Base-by-base conservation (phyloP, 2,113 vertebrate species). In the Anolis carolinensis region DNA sequence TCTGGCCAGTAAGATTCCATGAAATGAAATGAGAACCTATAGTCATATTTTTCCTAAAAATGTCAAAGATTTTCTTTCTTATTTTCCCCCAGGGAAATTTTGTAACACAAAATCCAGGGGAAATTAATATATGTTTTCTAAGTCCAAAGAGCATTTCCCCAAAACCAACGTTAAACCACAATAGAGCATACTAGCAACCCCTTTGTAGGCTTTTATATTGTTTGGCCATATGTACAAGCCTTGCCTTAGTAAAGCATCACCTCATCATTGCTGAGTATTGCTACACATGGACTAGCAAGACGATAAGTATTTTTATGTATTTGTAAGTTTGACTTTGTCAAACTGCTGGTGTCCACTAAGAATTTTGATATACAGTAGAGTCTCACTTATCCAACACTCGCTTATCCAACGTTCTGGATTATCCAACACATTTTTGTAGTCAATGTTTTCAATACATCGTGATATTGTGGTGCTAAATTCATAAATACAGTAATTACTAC, bases 321-420 rank as follows among this genome's bases (percentile, higher is more conserved):
- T 79, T 39, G 18, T 79, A 32, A 55, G n/a, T 34, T 62, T 62
- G 25, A 0, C 81, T 39, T 4, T 9, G 4, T 39, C 11, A 62
- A 25, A 32, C 44, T 73, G 8, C 50, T 74, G 32, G 7, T 23
- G 20, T 72, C 21, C n/a, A 63, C 82, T 13, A 90, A 5, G 10
- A 7, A 44, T 76, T 68, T n/a, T 84, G 62, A 44, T 71, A 88
- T 20, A n/a, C n/a, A n/a, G n/a, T n/a, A n/a, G n/a, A n/a, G n/a
- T n/a, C n/a, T n/a, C n/a, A n/a, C n/a, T n/a, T n/a, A n/a, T n/a
- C n/a, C n/a, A n/a, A n/a, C n/a, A n/a, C n/a, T n/a, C n/a, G n/a
- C n/a, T n/a, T n/a, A n/a, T n/a, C n/a, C n/a, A n/a, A n/a, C n/a
- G n/a, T n/a, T n/a, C n/a, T n/a, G n/a, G n/a, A n/a, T n/a, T n/a